Base-by-base conservation (phyloP, 1,140 invertebrate species). In the Lanistes nyassanus region DNA sequence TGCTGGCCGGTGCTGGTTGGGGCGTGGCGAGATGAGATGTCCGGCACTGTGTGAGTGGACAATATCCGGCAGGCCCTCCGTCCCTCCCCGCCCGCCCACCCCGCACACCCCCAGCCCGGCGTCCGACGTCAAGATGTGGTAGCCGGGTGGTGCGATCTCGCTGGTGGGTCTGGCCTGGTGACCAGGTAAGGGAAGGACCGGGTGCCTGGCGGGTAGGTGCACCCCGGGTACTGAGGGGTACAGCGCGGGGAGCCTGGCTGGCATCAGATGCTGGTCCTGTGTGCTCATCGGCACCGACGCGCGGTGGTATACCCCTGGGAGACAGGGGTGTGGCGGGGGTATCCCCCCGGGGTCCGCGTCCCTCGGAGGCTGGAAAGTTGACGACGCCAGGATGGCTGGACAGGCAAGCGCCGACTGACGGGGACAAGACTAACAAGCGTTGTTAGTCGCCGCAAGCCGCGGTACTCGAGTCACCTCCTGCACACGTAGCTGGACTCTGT, bases 21-120 rank as follows among this genome's bases (percentile, higher is more conserved):
- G 91, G 86, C 72, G 89, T 68, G 13, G 88, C 86, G 89, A 88
- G 70, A 90, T 90, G 13, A 81, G 67, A 23, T 90, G 90, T 13
- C 90, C 90, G 39, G 90, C 89, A 53, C 90, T 83, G 81, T 91
- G 90, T 7, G 90, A 90, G 79, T 91, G 88, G 9, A 91, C 85
- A 37, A 91, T 86, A 79, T 91, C 91, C 7, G 91, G 90, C 34
- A 91, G 81, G 23, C 87, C 80, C 19, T 88, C 87, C 67, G 69
- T 36, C 2, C 76, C 74, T 4, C 76, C 39, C 34, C 72, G 68
- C 34, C 76, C 75, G 0, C 56, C 29, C 9, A 71, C 31, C 9
- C 64, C 42, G 19, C 76, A 67, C 39, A 83, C 70, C n/a, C 81
- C 82, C n/a, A 79, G 42, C 42, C 77, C 79, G 16, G 83, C 53